Percentiles rank a stretch among this genome's conserved stretches.
phyloP scores from a whole-genome alignment of 2,113 vertebrate genomes.

The Chionodraco myersi region DNA sequence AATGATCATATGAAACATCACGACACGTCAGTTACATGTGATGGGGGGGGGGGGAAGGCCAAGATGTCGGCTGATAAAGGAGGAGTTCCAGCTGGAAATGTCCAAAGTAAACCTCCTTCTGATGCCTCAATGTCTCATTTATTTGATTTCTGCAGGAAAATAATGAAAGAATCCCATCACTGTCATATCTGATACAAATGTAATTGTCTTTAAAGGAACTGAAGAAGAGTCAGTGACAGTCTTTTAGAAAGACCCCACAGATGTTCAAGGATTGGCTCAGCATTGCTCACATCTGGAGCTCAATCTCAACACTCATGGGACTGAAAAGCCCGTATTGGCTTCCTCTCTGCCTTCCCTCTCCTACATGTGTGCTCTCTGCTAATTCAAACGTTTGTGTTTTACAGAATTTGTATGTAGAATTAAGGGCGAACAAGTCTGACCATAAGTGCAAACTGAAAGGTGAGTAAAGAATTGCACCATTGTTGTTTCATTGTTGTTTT shows the following conservation, averaged over 20 bases:
- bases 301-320: slow-evolving; percentile 7
- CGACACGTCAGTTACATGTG: neutral
- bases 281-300: slow-evolving; percentile 30
- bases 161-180: neutral
- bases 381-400: slow-evolving; percentile 22
- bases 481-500: neutral
- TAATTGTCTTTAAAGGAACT: neutral
- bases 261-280: neutral
- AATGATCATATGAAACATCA: neutral
- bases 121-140: neutral
- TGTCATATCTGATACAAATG: neutral
- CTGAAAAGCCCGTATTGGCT: slow-evolving; percentile 43
- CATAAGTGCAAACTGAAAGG: slow-evolving; percentile 58
- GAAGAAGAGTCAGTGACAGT: neutral
- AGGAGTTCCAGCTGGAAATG: neutral
- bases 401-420: slow-evolving; percentile 62
- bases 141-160: neutral
- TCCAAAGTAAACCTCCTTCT: neutral
- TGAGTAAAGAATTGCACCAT: slow-evolving; percentile 38
- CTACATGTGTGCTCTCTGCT: neutral
- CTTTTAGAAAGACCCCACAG: neutral
- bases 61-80: neutral
- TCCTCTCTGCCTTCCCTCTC: neutral
- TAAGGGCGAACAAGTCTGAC: slow-evolving; percentile 36
- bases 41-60: neutral